Evolutionary conservation across 2,797 vertebrate species (phyloP), one percentile per base, ranked within the genome.

Genomic region (Onychomys torridus): DNA sequence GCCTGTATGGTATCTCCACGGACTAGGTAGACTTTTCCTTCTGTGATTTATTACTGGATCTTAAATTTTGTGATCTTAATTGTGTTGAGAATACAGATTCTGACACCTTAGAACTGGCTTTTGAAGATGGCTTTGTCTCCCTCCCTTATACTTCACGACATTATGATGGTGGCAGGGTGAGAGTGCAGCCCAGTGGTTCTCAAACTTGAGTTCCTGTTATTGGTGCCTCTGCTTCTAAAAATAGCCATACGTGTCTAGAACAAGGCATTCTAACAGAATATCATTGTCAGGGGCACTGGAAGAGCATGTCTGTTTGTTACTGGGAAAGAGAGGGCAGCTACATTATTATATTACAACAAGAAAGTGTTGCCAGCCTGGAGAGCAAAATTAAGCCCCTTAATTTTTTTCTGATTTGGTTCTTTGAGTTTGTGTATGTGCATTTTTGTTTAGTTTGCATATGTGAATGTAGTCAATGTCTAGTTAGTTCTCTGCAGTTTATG

Each of bases 401-500:
- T 32, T 55, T 11, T 75, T 86, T 67, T 32, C 29, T 86, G 32
- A 71, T 67, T 77, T 69, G n/a, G 34, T 90, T 73, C 46, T 93
- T 27, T 69, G 71, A 77, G 27, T 90, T 27, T 83, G 27, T 90
- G 9, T 40, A 3, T 87, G 55, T 55, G 19, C 25, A n/a, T 71
- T 46, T 81, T 12, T 75, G 40, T 69, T 23, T 88, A 40, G 23
- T 81, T 88, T 65, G 11, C 65, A 6, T 27, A 4, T 89, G 32
- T 55, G 57, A 78, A 79, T 89, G 16, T 77, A 89, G 73, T 83
- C 37, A 76, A 29, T 29, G 23, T 92, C 63, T 69, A 71, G 71
- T 77, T 90, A 91, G 61, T 89, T 93, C 95, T 94, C 21, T 91
- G 14, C 29, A 32, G 13, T 76, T 90, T 86, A 91, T 92, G 75